Conservation (phyloP, 1,140 invertebrate genomes). For the Leptopilina clavipes region DNA sequence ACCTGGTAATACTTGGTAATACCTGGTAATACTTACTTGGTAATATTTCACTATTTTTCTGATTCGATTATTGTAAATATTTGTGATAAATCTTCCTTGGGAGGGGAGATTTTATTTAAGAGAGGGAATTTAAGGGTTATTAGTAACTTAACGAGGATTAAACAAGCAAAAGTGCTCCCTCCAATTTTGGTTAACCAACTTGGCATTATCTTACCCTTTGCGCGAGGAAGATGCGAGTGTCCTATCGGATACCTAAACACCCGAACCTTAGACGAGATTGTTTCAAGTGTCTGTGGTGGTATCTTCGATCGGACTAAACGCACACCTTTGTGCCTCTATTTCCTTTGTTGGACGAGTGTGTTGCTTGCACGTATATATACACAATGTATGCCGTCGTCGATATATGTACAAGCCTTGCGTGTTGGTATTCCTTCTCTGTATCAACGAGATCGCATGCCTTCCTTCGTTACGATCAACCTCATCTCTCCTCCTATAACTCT, state of each 20-base stretch:
- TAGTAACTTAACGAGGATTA: too few species aligned
- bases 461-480: conserved; percentile 27
- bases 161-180: conserved; percentile 18
- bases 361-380: too few species aligned
- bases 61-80: too few species aligned
- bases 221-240: background rate
- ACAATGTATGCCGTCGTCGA: background rate
- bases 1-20: too few species aligned
- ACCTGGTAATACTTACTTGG: too few species aligned
- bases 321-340: background rate
- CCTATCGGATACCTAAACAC: conserved; percentile 23
- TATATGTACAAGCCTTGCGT: background rate
- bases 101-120: too few species aligned
- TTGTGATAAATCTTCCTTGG: too few species aligned
- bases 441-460: conserved; percentile 29
- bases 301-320: conserved; percentile 6
- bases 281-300: conserved; percentile 24
- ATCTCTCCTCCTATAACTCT: background rate
- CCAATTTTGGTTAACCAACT: conserved; percentile 15
- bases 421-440: conserved; percentile 5
- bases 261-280: conserved; percentile 13
- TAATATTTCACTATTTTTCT: too few species aligned
- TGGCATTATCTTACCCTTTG: background rate
- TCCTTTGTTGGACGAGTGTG: conserved; percentile 7
- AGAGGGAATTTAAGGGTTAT: too few species aligned